Evolutionary conservation across 2,797 vertebrate genomes (phyloP).

Genomic region (Poeciliopsis presidionis): DNA sequence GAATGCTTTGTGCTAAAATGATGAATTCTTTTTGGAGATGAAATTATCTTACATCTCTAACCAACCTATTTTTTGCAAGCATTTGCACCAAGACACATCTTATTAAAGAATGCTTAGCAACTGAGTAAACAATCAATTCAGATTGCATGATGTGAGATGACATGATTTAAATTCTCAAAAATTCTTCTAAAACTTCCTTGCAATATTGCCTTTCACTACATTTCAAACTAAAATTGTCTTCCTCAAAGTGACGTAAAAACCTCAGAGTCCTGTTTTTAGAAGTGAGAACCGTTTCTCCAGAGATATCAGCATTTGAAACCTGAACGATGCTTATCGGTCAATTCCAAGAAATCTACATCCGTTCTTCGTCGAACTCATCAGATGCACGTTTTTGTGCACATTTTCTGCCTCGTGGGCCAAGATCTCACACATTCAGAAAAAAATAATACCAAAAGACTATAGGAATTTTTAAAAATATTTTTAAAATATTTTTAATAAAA

Average conservation of each 20-base stretch:
- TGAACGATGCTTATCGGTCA: neutral
- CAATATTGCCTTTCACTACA: neutral
- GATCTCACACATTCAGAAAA: neutral
- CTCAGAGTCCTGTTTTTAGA: neutral
- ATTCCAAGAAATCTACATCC: neutral
- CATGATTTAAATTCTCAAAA: neutral
- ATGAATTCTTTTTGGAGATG: neutral
- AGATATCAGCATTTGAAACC: slow-evolving; percentile 2
- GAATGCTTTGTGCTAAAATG: neutral
- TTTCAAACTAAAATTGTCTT: neutral
- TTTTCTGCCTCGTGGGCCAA: neutral
- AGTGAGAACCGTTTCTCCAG: neutral
- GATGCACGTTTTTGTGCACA: neutral
- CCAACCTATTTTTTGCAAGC: neutral
- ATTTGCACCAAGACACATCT: neutral
- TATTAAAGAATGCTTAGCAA: neutral
- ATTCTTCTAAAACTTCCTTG: neutral
- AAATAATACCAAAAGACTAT: neutral
- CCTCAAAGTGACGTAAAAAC: neutral
- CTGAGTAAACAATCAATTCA: neutral
- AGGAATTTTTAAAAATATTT: too few species aligned
- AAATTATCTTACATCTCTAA: neutral
- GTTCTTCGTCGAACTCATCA: neutral
- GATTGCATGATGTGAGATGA: neutral
- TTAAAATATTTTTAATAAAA: too few species aligned